Conservation (phyloP, 2,797 vertebrate genomes). For the Lerista edwardsae region DNA sequence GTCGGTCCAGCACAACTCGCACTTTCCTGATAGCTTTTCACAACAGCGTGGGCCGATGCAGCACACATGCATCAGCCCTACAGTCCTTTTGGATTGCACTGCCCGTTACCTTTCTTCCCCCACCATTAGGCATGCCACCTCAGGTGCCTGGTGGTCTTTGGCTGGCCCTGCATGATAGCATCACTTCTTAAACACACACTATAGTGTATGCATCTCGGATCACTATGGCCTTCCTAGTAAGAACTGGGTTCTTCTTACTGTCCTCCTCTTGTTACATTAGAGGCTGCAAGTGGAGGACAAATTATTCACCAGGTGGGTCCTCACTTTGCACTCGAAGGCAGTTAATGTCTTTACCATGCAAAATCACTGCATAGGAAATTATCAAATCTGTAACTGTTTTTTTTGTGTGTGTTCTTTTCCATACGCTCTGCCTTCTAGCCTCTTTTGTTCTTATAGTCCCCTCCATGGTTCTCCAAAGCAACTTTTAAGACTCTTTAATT, state of each 20-base stretch:
- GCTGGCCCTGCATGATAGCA: not conserved
- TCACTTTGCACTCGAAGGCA: not conserved
- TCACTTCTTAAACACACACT: not conserved
- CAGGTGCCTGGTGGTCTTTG: too few species aligned
- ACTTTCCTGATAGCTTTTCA: too few species aligned
- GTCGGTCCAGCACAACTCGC: too few species aligned
- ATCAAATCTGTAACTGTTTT: not conserved
- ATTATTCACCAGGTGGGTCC: not conserved
- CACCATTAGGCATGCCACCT: not conserved
- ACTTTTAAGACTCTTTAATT: not conserved
- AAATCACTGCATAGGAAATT: not conserved
- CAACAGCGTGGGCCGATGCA: too few species aligned
- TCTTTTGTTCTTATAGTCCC: not conserved
- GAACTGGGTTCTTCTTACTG: not conserved
- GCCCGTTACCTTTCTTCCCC: too few species aligned
- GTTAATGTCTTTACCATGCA: not conserved
- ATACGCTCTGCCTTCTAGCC: not conserved
- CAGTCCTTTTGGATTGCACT: too few species aligned
- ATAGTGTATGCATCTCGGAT: not conserved
- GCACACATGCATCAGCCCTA: too few species aligned
- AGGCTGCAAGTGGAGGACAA: not conserved
- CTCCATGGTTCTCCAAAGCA: not conserved
- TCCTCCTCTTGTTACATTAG: not conserved
- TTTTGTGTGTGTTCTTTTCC: not conserved
- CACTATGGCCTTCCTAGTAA: not conserved